Evolutionary conservation across 2,113 vertebrate genomes (phyloP).

Genomic region (Sprattus sprattus): DNA sequence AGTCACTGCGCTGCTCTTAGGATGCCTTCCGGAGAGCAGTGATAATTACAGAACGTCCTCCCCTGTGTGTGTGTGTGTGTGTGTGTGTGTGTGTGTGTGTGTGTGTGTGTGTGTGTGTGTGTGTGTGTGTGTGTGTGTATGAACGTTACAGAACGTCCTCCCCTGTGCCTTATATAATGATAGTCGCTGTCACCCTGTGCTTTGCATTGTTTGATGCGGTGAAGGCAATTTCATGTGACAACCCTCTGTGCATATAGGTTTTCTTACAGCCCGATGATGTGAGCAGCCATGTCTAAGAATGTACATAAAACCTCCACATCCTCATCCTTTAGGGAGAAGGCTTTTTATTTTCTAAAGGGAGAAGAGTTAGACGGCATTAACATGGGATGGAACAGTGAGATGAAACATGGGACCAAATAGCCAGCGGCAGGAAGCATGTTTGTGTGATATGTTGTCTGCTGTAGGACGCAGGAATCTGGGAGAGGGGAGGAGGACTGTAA

Average conservation of each 20-base stretch:
- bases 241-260: background rate
- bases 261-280: background rate
- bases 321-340: background rate
- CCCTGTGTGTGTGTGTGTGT: too few species aligned
- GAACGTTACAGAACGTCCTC: background rate
- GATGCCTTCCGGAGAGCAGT: background rate
- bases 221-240: background rate
- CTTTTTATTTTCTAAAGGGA: background rate
- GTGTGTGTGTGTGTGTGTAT: too few species aligned
- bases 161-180: background rate
- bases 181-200: background rate
- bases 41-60: background rate
- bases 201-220: background rate
- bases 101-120: too few species aligned
- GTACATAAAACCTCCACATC: background rate
- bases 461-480: background rate
- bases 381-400: too few species aligned
- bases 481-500: background rate
- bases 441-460: background rate
- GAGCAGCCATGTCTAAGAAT: background rate
- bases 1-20: background rate
- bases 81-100: too few species aligned
- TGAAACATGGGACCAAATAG: background rate
- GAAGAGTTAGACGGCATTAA: background rate
- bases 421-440: background rate